Conservation (phyloP, 1,140 invertebrate species). For the Agrilus planipennis region DNA sequence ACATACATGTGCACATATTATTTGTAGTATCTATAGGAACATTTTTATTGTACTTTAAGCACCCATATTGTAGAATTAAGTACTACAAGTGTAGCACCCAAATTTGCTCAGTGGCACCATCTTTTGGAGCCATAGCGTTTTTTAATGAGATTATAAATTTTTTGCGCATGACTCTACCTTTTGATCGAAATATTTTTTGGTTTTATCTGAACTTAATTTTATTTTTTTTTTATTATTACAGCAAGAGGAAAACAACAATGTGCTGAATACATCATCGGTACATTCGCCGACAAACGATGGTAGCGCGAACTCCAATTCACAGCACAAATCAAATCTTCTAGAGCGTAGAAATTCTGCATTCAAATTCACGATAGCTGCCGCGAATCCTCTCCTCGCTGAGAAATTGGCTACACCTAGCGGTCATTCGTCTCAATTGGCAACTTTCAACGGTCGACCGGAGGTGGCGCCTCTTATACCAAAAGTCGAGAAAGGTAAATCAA, state of each 20-base stretch:
- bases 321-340: slow-evolving; percentile 33
- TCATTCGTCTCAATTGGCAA: slow-evolving; percentile 12
- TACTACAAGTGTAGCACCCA: too few relatives aligned
- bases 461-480: slow-evolving; percentile 31
- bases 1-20: too few relatives aligned
- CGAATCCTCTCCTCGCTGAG: slow-evolving; percentile 65
- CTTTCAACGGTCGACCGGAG: slow-evolving; percentile 17
- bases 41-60: too few relatives aligned
- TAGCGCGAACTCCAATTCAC: slow-evolving; percentile 18
- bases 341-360: slow-evolving; percentile 36
- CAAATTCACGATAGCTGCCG: slow-evolving; percentile 68
- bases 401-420: slow-evolving; percentile 45
- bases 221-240: slow-evolving; percentile 13
- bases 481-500: slow-evolving; percentile 35
- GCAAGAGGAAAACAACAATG: slow-evolving; percentile 37
- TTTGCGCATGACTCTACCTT: too few relatives aligned
- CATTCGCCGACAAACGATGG: slow-evolving; percentile 14
- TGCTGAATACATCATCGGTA: slow-evolving; percentile 17
- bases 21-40: too few relatives aligned
- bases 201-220: too few relatives aligned
- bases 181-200: too few relatives aligned
- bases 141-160: too few relatives aligned
- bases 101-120: too few relatives aligned
- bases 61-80: too few relatives aligned
- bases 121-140: too few relatives aligned